These are phyloP conservation scores for Cremastinae sp. DNA, from an alignment of 2,888 invertebrate species.

Conservation along the genomic window DNA sequence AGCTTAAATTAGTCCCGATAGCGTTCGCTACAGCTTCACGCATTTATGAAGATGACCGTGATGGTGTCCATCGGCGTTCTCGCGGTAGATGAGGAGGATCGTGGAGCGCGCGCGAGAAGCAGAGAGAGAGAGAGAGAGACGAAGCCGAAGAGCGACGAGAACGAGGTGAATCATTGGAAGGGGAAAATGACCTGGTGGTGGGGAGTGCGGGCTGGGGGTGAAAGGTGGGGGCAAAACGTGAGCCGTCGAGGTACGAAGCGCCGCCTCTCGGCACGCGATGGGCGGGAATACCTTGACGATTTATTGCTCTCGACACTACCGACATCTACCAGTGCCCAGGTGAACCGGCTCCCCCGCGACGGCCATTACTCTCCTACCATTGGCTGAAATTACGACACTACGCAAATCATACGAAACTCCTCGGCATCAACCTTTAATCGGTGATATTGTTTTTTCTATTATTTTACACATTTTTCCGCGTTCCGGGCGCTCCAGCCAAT, in stretches of 20 bases:
- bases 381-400: slow-evolving; percentile 80
- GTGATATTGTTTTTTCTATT: slow-evolving; percentile 23
- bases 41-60: slow-evolving; percentile 77
- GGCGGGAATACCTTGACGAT: slow-evolving; percentile 82
- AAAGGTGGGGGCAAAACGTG: slow-evolving; percentile 69
- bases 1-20: slow-evolving; percentile 80
- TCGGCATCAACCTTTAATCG: slow-evolving; percentile 60
- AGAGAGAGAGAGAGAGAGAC: slow-evolving; percentile 5
- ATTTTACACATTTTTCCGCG: neutral
- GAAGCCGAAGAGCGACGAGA: neutral
- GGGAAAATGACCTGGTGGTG: slow-evolving; percentile 14
- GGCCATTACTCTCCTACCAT: slow-evolving; percentile 84
- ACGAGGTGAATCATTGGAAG: slow-evolving; percentile 9
- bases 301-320: slow-evolving; percentile 74
- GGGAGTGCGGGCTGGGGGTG: slow-evolving; percentile 34
- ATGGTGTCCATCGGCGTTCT: slow-evolving; percentile 68
- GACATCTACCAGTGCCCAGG: slow-evolving; percentile 83
- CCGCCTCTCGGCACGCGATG: slow-evolving; percentile 83
- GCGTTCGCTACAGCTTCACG: slow-evolving; percentile 77
- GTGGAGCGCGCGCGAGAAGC: slow-evolving; percentile 10
- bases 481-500: slow-evolving; percentile 8
- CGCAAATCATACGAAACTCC: slow-evolving; percentile 77
- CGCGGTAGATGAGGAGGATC: slow-evolving; percentile 34
- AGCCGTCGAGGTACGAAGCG: slow-evolving; percentile 80
- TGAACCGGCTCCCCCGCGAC: slow-evolving; percentile 79